Conservation (phyloP, 2,888 invertebrate genomes). For the Sisyra terminalis region DNA sequence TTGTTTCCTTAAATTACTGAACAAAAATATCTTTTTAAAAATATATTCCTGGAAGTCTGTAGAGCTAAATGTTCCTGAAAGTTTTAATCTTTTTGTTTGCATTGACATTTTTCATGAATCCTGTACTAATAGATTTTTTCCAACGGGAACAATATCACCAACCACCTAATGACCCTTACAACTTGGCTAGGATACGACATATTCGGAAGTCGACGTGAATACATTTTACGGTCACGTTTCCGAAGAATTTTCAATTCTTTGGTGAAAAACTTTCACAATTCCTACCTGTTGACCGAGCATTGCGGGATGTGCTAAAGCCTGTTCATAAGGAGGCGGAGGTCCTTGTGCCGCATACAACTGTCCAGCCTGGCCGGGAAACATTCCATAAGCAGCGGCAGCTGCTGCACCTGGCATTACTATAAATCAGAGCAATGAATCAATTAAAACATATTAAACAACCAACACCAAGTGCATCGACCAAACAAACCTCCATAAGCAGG, state of each 20-base stretch:
- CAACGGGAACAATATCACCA: too few species aligned
- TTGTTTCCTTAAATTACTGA: too few species aligned
- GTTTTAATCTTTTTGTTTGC: too few species aligned
- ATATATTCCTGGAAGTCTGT: too few species aligned
- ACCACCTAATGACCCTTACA: too few species aligned
- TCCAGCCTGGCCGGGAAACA: constrained; percentile 31
- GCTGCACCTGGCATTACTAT: constrained; percentile 24
- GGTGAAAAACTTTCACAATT: neutral
- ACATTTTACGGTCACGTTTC: too few species aligned
- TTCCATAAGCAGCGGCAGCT: constrained; percentile 23
- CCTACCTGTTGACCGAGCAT: constrained; percentile 30
- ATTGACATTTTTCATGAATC: too few species aligned
- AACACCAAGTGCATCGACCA: neutral
- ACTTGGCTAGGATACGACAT: too few species aligned
- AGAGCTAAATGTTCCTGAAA: too few species aligned
- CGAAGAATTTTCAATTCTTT: constrained; percentile 5
- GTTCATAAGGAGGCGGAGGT: constrained; percentile 51
- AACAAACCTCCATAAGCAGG: constrained; percentile 29
- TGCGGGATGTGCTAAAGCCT: constrained; percentile 44
- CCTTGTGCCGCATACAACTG: constrained; percentile 51
- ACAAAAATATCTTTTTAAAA: too few species aligned
- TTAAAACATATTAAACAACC: neutral
- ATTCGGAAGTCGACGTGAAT: too few species aligned
- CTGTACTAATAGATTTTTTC: too few species aligned
- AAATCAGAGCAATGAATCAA: constrained; percentile 4